Conservation (phyloP, 2,888 invertebrate genomes). For the Phyllotreta cruciferae region DNA sequence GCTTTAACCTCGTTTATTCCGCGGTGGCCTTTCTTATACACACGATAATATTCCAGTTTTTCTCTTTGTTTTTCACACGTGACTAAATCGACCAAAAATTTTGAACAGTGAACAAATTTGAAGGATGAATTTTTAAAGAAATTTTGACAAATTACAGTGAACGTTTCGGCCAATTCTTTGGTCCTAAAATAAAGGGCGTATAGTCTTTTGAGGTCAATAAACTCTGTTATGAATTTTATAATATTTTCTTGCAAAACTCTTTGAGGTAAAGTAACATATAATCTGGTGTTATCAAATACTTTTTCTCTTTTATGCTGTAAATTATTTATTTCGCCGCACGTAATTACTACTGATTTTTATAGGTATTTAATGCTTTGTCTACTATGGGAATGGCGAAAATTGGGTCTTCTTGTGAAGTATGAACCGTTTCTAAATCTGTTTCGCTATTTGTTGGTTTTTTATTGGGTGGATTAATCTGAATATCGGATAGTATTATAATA, state of each 20-base stretch:
- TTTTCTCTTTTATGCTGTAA: no score
- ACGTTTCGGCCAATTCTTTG: no score
- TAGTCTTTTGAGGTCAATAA: neutral
- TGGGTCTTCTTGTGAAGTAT: slow-evolving; percentile 10
- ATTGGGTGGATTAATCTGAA: no score
- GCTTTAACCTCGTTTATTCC: slow-evolving; percentile 20
- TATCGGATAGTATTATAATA: no score
- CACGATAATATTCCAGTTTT: no score
- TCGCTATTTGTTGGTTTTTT: neutral
- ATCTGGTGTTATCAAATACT: neutral
- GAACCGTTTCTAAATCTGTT: slow-evolving; percentile 12
- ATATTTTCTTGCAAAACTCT: slow-evolving; percentile 13
- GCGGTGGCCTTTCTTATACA: slow-evolving; percentile 6
- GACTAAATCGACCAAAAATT: no score
- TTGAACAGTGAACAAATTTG: no score
- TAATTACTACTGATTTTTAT: slow-evolving; percentile 9
- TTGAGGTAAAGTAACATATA: slow-evolving; percentile 2
- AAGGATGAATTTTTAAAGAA: no score
- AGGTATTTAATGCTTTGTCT: neutral
- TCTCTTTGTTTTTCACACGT: slow-evolving; percentile 16
- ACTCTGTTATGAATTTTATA: neutral
- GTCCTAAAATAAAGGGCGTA: neutral
- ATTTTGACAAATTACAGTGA: no score
- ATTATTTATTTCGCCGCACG: no score
- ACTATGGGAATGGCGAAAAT: slow-evolving; percentile 2